phyloP scores from a whole-genome alignment of 2,888 invertebrate genomes.

The Brachyptera risi region DNA sequence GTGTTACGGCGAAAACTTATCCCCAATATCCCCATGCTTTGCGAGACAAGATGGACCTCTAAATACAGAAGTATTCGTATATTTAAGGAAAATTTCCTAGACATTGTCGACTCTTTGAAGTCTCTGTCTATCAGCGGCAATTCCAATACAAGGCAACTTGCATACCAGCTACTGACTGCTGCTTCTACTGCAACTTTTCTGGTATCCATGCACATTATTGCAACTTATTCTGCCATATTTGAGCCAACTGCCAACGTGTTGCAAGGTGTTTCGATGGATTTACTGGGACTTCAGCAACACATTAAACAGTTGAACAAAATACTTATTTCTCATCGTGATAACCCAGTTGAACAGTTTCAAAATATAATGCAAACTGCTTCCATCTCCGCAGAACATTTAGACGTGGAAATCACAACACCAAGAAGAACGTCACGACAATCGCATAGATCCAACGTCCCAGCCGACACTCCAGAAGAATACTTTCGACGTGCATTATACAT shows the following conservation, averaged over 20 bases:
- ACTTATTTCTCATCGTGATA: not conserved
- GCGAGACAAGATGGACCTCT: conserved; percentile 29
- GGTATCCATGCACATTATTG: not conserved
- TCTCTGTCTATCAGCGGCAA: not conserved
- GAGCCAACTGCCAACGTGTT: not conserved
- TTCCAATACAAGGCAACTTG: not conserved
- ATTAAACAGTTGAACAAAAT: not conserved
- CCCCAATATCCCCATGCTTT: conserved; percentile 21
- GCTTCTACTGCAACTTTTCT: not conserved
- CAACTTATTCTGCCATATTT: not conserved
- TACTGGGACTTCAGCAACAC: not conserved
- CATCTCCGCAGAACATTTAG: not conserved
- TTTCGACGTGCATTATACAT: too few species aligned
- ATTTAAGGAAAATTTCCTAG: conserved; percentile 31
- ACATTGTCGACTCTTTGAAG: conserved; percentile 16
- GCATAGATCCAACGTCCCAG: too few species aligned
- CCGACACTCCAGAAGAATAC: too few species aligned
- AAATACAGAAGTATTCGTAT: conserved; percentile 33
- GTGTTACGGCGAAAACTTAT: conserved; percentile 31
- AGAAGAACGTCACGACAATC: too few species aligned
- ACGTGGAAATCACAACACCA: not conserved
- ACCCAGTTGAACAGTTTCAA: not conserved
- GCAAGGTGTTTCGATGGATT: not conserved
- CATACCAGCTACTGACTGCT: too few species aligned
- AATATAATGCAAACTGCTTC: not conserved